Percentiles rank a stretch among this genome's conserved stretches.
Conservation (phyloP, 2,888 invertebrate genomes). For the Sphaerophoria taeniata region DNA sequence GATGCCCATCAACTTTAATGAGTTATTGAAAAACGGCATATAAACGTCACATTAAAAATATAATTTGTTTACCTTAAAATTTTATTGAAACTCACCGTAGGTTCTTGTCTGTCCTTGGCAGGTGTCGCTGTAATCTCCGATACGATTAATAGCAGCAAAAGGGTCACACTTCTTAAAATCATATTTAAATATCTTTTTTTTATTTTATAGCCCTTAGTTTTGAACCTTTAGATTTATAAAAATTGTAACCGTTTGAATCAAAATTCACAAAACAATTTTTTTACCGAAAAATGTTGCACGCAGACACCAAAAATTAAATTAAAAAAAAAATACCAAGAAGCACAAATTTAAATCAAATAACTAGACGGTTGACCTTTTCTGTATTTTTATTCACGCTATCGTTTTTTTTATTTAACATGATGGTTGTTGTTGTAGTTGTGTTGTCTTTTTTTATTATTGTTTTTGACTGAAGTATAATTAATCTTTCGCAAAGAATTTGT, state of each 20-base stretch:
- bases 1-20: slow-evolving; percentile 4
- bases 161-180: slow-evolving; percentile 64
- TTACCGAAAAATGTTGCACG: background rate
- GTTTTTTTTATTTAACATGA: slow-evolving; percentile 44
- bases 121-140: slow-evolving; percentile 61
- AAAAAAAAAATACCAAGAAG: slow-evolving; percentile 34
- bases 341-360: slow-evolving; percentile 56
- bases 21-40: slow-evolving; percentile 4
- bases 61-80: background rate
- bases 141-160: slow-evolving; percentile 49
- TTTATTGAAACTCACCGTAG: slow-evolving; percentile 53
- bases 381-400: slow-evolving; percentile 69
- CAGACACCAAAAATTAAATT: slow-evolving; percentile 27
- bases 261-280: slow-evolving; percentile 27
- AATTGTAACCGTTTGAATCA: slow-evolving; percentile 45
- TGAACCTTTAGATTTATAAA: slow-evolving; percentile 56
- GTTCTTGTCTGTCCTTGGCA: slow-evolving; percentile 58
- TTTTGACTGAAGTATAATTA: slow-evolving; percentile 50
- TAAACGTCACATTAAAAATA: background rate
- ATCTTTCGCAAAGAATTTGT: slow-evolving; percentile 49
- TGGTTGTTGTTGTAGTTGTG: slow-evolving; percentile 39
- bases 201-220: slow-evolving; percentile 9
- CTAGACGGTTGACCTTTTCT: slow-evolving; percentile 66
- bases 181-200: slow-evolving; percentile 48
- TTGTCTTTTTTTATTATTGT: slow-evolving; percentile 19